Conservation (phyloP, 2,888 invertebrate species). For the Nephrotoma guestfalica region DNA sequence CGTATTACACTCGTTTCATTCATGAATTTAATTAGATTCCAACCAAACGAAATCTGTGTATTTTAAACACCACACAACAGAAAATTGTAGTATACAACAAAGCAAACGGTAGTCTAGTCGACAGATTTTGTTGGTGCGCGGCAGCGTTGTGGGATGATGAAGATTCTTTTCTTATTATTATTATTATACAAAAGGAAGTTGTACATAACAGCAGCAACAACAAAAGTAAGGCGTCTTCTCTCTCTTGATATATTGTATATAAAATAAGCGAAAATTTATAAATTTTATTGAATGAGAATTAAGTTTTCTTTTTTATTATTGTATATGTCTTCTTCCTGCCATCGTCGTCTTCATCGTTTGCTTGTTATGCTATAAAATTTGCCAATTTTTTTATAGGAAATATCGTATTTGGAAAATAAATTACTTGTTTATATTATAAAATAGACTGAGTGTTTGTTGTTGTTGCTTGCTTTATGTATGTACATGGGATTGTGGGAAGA, state of each 20-base stretch:
- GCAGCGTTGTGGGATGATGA: not conserved
- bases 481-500: not conserved
- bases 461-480: not conserved
- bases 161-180: not conserved
- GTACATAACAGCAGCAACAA: not conserved
- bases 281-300: not conserved
- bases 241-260: not conserved
- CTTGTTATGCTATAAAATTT: not conserved
- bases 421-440: not conserved
- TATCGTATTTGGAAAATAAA: not conserved
- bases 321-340: not conserved
- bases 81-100: not conserved
- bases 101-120: not conserved
- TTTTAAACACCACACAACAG: not conserved
- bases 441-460: not conserved
- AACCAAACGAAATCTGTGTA: not conserved
- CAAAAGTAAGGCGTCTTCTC: not conserved
- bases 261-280: not conserved
- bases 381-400: not conserved
- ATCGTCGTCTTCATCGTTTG: not conserved
- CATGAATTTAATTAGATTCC: not conserved
- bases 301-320: not conserved
- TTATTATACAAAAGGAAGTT: not conserved
- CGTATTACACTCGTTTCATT: not conserved
- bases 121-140: not conserved